Base-by-base conservation (phyloP, 2,888 invertebrate species). In the Deroplatys truncata region DNA sequence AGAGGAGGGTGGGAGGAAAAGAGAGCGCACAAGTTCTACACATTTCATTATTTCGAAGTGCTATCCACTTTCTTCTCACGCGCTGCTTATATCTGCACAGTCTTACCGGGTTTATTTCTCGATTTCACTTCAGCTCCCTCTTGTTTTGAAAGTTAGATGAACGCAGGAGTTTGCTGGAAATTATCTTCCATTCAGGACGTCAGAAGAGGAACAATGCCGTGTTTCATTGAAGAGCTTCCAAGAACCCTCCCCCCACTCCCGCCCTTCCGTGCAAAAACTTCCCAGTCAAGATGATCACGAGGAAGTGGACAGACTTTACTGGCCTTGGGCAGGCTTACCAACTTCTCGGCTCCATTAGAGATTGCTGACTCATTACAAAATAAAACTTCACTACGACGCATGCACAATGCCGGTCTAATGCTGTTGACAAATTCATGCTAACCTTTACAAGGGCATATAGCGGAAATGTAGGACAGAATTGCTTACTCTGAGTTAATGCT, bases 61-160 rank as follows among this genome's bases (percentile, higher is more conserved):
- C 56, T 72, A 72, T 25, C 56, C 56, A 25, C 56, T 72, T 72
- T 72, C 56, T 72, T 72, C 56, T 72, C 56, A 72, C 56, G 56
- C 56, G 56, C 56, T 43, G 43, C 43, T 43, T 43, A 43, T 43
- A 43, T 43, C 43, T 13, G 43, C 43, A 43, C 43, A 43, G 43
- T 43, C 43, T 72, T 72, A 72, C 56, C 20, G 56, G 56, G 56
- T 25, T 72, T 72, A 72, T 72, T 72, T 72, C 56, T 20, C 56
- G 20, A 72, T 72, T 72, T 72, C 56, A 72, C 56, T 72, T 72
- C 56, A 25, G 25, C 56, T 72, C 56, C 20, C 56, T 72, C 56
- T 72, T 89, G 89, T 85, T 89, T 89, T 89, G 85, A 89, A 89
- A 89, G 89, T 89, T 89, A 84, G 89, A 85, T 85, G 85, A 82